Conservation (phyloP, 2,113 vertebrate species). For the Podarcis cretensis region DNA sequence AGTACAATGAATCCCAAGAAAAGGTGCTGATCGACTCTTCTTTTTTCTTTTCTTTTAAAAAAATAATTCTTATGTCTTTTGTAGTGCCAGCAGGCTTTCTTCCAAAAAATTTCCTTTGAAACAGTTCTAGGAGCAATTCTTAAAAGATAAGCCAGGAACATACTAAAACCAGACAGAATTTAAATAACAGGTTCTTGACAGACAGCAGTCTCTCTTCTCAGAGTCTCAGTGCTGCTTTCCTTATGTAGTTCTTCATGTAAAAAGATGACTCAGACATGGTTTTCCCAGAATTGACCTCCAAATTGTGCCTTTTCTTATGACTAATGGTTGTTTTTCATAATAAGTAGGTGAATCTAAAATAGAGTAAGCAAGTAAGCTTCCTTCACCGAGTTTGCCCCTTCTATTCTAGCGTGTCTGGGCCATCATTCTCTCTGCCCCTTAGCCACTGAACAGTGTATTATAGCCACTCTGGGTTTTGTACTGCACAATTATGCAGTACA, state of each 20-base stretch:
- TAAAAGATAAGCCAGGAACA: constrained; percentile 4
- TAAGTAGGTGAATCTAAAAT: constrained; percentile 32
- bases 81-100: neutral
- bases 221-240: neutral
- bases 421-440: neutral
- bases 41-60: neutral
- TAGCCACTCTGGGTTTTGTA: neutral
- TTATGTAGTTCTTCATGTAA: neutral
- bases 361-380: neutral
- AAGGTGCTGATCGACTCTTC: neutral
- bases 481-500: constrained; percentile 8
- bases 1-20: neutral
- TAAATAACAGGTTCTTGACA: constrained; percentile 38
- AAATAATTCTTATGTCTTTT: neutral
- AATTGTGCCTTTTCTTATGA: constrained; percentile 45
- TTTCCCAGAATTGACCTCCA: constrained; percentile 48
- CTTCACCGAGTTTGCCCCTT: neutral
- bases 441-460: constrained; percentile 1
- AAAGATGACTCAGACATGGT: constrained; percentile 35
- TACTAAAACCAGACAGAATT: constrained; percentile 21
- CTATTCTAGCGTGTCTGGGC: neutral
- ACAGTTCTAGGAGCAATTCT: neutral
- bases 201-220: constrained; percentile 16
- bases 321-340: constrained; percentile 43
- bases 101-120: constrained; percentile 22